These are phyloP conservation scores for Rhegmatorhina hoffmannsi DNA, from an alignment of 2,113 vertebrate genomes.

Conservation along the genomic window DNA sequence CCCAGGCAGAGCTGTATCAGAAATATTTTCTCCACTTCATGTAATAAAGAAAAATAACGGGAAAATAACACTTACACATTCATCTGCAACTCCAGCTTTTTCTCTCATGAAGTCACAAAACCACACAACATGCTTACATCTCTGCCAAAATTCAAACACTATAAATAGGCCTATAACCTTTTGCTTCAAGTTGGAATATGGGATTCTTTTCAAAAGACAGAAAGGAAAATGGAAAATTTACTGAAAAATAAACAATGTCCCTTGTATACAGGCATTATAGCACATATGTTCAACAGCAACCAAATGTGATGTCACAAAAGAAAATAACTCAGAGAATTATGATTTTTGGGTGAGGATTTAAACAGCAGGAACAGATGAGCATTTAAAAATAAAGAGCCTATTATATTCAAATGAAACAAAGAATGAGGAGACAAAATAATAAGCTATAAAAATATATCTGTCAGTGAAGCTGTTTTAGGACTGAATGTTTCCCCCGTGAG, in stretches of 20 bases:
- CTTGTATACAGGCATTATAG: not conserved
- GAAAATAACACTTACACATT: not conserved
- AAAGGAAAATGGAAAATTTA: constrained; percentile 26
- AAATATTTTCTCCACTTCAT: not conserved
- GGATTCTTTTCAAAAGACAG: not conserved
- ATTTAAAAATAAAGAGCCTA: constrained; percentile 51
- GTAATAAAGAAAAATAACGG: not conserved
- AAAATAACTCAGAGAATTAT: not conserved
- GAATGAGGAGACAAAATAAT: constrained; percentile 21
- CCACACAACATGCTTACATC: constrained; percentile 4
- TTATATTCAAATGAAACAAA: constrained; percentile 59
- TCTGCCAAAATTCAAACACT: constrained; percentile 23
- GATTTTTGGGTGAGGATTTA: constrained; percentile 14
- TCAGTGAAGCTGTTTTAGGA: not conserved
- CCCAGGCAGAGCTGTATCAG: not conserved
- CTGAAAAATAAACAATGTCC: not conserved
- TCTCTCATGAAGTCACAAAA: constrained; percentile 27
- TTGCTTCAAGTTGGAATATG: not conserved
- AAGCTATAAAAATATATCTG: constrained; percentile 53
- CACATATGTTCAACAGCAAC: constrained; percentile 17
- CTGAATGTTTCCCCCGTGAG: not conserved
- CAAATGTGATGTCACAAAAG: not conserved
- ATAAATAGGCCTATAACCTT: constrained; percentile 32
- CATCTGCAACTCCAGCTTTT: not conserved
- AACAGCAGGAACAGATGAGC: constrained; percentile 37